These are phyloP conservation scores for Macroglossus sobrinus DNA, from an alignment of 2,113 vertebrate species.

Conservation along the genomic window DNA sequence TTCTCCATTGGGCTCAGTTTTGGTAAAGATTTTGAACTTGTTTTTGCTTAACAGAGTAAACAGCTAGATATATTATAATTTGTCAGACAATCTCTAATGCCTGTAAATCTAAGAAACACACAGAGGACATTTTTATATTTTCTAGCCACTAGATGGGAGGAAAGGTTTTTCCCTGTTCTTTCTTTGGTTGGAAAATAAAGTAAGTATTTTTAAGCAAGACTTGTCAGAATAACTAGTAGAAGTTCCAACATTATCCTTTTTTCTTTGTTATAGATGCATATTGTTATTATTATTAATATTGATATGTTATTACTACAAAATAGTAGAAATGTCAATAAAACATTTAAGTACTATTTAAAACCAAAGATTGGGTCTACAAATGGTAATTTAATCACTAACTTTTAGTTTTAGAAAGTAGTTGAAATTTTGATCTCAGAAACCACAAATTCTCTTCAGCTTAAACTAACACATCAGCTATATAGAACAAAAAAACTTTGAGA, in stretches of 20 bases:
- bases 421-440: conserved; percentile 43
- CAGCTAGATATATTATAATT: not conserved
- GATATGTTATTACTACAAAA: not conserved
- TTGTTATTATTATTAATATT: not conserved
- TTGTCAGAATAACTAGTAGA: conserved; percentile 36
- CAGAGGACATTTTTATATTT: conserved; percentile 36
- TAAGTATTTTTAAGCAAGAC: conserved; percentile 29
- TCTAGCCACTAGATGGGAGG: conserved; percentile 71
- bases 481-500: conserved; percentile 35
- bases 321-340: not conserved
- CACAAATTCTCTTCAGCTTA: conserved; percentile 49
- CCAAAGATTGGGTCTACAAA: not conserved
- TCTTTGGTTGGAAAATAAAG: conserved; percentile 24
- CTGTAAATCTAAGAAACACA: conserved; percentile 26
- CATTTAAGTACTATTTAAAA: not conserved
- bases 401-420: conserved; percentile 49
- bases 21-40: conserved; percentile 28
- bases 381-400: not conserved
- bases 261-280: not conserved
- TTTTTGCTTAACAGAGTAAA: conserved; percentile 6
- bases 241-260: not conserved
- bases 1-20: not conserved
- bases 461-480: conserved; percentile 9
- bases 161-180: not conserved
- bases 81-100: not conserved